Percentiles rank a stretch among this genome's conserved stretches.
Evolutionary conservation across 2,797 vertebrate genomes (phyloP).

Genomic region (Aulostomus chinensis): DNA sequence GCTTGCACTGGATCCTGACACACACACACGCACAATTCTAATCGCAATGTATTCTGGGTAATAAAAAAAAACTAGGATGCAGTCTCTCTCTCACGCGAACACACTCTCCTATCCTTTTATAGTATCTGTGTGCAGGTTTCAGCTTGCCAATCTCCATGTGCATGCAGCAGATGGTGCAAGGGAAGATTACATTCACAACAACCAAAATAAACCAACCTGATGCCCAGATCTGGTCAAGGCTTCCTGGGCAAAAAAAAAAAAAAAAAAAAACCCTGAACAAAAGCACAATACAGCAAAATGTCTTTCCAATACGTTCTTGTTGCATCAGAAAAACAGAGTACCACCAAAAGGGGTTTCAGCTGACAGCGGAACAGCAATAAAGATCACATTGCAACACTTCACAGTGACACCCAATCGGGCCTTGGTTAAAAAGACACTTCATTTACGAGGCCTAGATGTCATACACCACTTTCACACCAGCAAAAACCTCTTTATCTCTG

Average conservation of each 20-base stretch:
- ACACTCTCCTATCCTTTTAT: slow-evolving; percentile 27
- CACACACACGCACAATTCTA: slow-evolving; percentile 6
- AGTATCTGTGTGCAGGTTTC: slow-evolving; percentile 16
- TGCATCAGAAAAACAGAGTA: slow-evolving; percentile 25
- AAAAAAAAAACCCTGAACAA: slow-evolving; percentile 18
- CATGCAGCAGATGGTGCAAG: slow-evolving; percentile 49
- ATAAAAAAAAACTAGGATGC: slow-evolving; percentile 3
- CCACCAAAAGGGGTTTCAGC: no score
- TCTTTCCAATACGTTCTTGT: slow-evolving; percentile 2
- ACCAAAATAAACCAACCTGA: slow-evolving; percentile 61
- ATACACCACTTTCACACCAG: slow-evolving; percentile 26
- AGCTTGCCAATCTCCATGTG: slow-evolving; percentile 30
- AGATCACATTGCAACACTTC: slow-evolving; percentile 36
- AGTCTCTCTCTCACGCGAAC: neutral
- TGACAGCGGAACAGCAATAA: slow-evolving; percentile 45
- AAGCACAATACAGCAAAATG: slow-evolving; percentile 9
- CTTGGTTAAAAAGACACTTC: slow-evolving; percentile 29
- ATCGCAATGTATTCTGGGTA: slow-evolving; percentile 1
- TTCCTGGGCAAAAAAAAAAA: slow-evolving; percentile 14
- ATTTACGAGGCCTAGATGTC: slow-evolving; percentile 35
- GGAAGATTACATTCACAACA: slow-evolving; percentile 54
- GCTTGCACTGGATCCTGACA: neutral
- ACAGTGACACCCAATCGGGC: slow-evolving; percentile 34
- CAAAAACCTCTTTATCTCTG: no score
- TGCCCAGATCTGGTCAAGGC: slow-evolving; percentile 36